Conservation (phyloP, 2,113 vertebrate genomes). For the Pterocles gutturalis region DNA sequence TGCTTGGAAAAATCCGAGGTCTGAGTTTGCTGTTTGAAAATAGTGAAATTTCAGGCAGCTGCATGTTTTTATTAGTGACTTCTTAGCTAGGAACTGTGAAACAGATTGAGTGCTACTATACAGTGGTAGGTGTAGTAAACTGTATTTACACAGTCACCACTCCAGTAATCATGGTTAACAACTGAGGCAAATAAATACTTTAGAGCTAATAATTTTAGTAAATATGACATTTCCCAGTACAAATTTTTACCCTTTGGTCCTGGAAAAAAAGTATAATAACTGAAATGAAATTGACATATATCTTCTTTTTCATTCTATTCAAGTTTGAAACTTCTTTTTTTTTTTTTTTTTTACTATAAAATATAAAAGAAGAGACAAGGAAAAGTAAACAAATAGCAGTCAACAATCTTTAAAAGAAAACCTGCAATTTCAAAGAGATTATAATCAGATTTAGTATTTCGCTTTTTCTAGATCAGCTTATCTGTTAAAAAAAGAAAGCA, state of each 20-base stretch:
- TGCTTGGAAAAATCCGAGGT: background rate
- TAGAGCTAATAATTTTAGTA: background rate
- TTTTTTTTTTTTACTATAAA: background rate
- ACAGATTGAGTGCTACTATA: background rate
- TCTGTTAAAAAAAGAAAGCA: background rate
- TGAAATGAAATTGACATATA: background rate
- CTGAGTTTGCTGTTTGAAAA: background rate
- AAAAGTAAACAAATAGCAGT: background rate
- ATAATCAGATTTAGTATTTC: background rate
- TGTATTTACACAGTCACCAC: background rate
- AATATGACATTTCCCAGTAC: background rate
- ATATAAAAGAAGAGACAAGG: background rate
- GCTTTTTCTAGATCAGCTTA: background rate
- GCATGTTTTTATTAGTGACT: background rate
- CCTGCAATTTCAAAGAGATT: background rate
- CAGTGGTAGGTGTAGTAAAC: background rate
- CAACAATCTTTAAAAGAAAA: background rate
- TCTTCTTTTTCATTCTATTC: background rate
- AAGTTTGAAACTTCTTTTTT: background rate
- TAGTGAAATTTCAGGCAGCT: background rate
- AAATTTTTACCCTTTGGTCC: background rate
- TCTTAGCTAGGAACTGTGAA: background rate
- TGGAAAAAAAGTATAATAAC: background rate
- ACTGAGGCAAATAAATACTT: background rate
- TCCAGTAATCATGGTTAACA: background rate